Conservation (phyloP, 2,888 invertebrate species). For the Tetranychus truncatus region DNA sequence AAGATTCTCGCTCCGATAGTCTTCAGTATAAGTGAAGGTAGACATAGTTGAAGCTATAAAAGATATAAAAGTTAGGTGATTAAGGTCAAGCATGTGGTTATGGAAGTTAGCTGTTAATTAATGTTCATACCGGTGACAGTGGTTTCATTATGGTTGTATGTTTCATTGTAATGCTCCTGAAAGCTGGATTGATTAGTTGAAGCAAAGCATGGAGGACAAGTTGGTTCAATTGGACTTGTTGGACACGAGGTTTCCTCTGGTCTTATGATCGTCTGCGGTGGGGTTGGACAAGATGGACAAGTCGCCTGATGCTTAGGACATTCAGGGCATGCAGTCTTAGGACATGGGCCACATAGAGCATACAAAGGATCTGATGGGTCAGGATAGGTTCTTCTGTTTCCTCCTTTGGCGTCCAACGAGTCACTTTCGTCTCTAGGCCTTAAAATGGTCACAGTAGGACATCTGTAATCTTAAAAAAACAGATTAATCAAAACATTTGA, state of each 20-base stretch:
- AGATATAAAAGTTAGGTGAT: background rate
- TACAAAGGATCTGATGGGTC: background rate
- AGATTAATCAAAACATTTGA: background rate
- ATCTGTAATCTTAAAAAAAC: background rate
- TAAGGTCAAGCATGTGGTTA: background rate
- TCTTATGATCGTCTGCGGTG: background rate
- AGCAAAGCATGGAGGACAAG: background rate
- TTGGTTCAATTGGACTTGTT: background rate
- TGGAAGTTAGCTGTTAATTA: background rate
- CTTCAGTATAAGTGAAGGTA: background rate
- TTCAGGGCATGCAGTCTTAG: background rate
- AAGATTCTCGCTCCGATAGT: background rate
- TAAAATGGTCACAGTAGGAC: background rate
- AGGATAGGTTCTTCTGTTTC: background rate
- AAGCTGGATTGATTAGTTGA: background rate
- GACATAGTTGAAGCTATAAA: background rate
- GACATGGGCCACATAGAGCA: background rate
- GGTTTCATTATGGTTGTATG: background rate
- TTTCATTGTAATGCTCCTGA: background rate
- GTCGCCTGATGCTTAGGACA: background rate
- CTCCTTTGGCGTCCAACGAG: background rate
- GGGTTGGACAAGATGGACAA: background rate
- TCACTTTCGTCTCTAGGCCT: background rate
- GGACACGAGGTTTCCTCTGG: background rate
- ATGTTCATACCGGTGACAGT: background rate